Percentiles rank a stretch among this genome's conserved stretches.
Conservation (phyloP, 2,797 vertebrate species). For the Avahi laniger region DNA sequence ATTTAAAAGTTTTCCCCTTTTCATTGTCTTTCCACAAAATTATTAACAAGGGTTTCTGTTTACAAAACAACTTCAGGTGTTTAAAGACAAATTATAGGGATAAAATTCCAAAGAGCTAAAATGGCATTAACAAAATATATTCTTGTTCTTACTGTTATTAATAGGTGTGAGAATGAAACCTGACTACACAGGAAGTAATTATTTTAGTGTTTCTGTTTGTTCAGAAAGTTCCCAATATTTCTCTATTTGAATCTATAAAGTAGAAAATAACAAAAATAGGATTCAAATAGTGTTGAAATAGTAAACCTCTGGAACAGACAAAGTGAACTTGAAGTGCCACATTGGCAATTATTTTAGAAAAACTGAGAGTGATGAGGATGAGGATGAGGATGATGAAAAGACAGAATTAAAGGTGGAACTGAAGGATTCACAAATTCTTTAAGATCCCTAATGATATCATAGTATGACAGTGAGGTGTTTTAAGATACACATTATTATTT, state of each 20-base stretch:
- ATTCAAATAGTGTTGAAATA: slow-evolving; percentile 1
- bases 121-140: neutral
- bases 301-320: neutral
- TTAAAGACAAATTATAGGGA: slow-evolving; percentile 47
- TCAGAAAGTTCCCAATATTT: neutral
- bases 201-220: slow-evolving; percentile 30
- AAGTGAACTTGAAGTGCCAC: neutral
- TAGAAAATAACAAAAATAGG: neutral
- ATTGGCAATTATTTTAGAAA: neutral
- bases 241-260: neutral
- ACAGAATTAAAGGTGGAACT: neutral
- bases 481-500: neutral
- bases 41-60: slow-evolving; percentile 44
- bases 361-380: neutral
- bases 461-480: neutral
- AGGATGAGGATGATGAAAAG: neutral
- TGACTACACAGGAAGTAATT: neutral
- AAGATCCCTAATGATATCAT: neutral
- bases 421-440: neutral
- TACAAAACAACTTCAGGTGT: neutral
- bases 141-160: neutral
- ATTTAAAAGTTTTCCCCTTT: slow-evolving; percentile 39
- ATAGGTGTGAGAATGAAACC: slow-evolving; percentile 26
- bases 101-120: slow-evolving; percentile 14
- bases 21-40: slow-evolving; percentile 61